These are phyloP conservation scores for Isoperla grammatica DNA, from an alignment of 2,888 invertebrate species.

Conservation along the genomic window DNA sequence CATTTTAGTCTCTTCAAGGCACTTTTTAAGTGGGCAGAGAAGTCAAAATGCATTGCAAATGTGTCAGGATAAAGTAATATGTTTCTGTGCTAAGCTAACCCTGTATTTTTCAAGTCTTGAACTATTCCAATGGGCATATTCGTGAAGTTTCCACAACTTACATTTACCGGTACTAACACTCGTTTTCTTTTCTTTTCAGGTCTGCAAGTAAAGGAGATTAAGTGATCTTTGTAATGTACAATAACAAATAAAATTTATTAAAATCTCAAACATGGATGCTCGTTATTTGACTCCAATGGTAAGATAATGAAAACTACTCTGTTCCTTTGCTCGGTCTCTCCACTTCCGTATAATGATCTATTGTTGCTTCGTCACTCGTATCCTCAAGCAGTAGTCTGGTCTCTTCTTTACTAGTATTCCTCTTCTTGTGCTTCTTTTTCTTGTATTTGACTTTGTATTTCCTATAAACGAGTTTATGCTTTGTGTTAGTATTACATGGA, in stretches of 20 bases:
- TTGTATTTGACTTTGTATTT: no score
- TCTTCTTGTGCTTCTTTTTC: no score
- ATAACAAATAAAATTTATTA: conserved; percentile 20
- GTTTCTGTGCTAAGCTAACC: neutral
- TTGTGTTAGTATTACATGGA: no score
- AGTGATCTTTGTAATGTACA: conserved; percentile 47
- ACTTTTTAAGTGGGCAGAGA: no score
- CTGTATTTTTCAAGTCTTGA: neutral
- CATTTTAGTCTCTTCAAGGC: no score
- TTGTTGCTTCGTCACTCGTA: neutral
- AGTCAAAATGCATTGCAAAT: no score
- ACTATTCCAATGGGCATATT: neutral
- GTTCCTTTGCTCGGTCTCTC: neutral
- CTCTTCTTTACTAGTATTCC: no score
- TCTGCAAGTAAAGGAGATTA: conserved; percentile 88
- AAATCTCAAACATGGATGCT: neutral
- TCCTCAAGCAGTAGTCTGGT: no score
- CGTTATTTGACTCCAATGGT: conserved; percentile 1
- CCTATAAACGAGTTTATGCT: no score
- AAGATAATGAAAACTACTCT: neutral
- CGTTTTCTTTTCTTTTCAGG: conserved; percentile 57
- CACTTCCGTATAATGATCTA: neutral
- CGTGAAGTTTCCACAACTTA: no score
- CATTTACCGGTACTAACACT: no score
- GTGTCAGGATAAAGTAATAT: no score